Evolutionary conservation across 2,113 vertebrate species (phyloP), one percentile per base, ranked within the genome.

Genomic region (Romanogobio albipinnatus): DNA sequence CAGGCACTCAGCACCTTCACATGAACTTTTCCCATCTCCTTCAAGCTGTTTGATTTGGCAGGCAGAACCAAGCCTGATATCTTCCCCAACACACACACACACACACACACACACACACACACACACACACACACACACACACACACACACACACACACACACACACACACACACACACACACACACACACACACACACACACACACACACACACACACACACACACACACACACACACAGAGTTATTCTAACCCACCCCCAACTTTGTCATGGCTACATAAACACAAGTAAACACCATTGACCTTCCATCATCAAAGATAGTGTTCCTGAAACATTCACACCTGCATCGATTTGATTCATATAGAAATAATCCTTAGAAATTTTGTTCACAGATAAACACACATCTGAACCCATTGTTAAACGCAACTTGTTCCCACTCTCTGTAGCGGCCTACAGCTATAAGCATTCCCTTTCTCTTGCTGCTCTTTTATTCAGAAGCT

Each of bases 401-500:
- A 74, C 9, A 39, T 7, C 24, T 3, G 7, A 56, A 58, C 1
- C 58, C n/a, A 24, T 39, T 49, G 39, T 15, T 29, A 9, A 66
- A 39, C 66, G 36, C 33, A 39, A 10, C 15, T 19, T 1, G 22
- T 45, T 59, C 43, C n/a, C 64, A 22, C 64, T 70, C 80, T 33
- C 14, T 33, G n/a, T 19, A 70, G 6, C 29, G 9, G 49, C 26
- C 61, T 62, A 49, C 9, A 66, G 61, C 78, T 49, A 56, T 53
- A 43, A 71, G 58, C 85, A 66, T 73, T 77, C 74, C 26, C 62
- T 58, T 51, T 1, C 24, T 3, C 66, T 43, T 90, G 85, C 90
- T 91, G 89, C 91, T 92, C 91, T 93, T 94, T 94, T 90, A 93
- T 92, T 91, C 66, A 74, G 92, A 93, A 92, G 92, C 94, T 95